These are phyloP conservation scores for Lottia gigantea DNA, from an alignment of 2,888 invertebrate genomes.

Conservation along the genomic window DNA sequence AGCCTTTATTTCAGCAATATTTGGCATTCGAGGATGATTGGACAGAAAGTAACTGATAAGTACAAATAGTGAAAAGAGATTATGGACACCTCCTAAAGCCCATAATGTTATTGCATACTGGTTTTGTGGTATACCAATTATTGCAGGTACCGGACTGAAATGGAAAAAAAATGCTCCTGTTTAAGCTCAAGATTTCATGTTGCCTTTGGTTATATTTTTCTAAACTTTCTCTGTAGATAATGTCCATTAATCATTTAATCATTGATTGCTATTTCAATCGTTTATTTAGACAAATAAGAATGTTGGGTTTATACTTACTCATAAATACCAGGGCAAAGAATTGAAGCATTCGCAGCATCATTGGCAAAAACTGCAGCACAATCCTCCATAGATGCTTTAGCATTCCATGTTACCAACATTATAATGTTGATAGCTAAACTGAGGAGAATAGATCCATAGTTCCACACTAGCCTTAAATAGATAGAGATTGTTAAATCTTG, in stretches of 20 bases:
- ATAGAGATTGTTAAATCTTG: not conserved
- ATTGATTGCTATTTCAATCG: no score
- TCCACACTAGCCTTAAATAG: constrained; percentile 62
- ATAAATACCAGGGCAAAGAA: constrained; percentile 25
- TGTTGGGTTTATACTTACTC: constrained; percentile 33
- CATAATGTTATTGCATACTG: constrained; percentile 52
- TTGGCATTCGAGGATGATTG: constrained; percentile 64
- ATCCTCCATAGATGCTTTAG: constrained; percentile 54
- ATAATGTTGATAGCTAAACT: constrained; percentile 65
- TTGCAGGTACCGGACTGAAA: constrained; percentile 53
- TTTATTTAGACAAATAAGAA: no score
- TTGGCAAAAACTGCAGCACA: constrained; percentile 27
- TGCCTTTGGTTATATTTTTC: no score
- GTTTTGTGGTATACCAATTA: constrained; percentile 37
- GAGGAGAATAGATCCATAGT: constrained; percentile 62
- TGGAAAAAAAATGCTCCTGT: not conserved
- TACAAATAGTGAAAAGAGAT: constrained; percentile 61
- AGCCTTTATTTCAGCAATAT: constrained; percentile 45
- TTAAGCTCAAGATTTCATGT: no score
- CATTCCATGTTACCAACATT: constrained; percentile 66
- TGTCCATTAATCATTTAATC: no score
- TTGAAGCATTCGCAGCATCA: constrained; percentile 22
- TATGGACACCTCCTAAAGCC: constrained; percentile 60
- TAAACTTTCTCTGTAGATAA: no score
- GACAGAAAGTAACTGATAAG: constrained; percentile 66